Evolutionary conservation across 2,797 vertebrate genomes (phyloP), one percentile per base, ranked within the genome.

Genomic region (Semaprochilodus insignis): DNA sequence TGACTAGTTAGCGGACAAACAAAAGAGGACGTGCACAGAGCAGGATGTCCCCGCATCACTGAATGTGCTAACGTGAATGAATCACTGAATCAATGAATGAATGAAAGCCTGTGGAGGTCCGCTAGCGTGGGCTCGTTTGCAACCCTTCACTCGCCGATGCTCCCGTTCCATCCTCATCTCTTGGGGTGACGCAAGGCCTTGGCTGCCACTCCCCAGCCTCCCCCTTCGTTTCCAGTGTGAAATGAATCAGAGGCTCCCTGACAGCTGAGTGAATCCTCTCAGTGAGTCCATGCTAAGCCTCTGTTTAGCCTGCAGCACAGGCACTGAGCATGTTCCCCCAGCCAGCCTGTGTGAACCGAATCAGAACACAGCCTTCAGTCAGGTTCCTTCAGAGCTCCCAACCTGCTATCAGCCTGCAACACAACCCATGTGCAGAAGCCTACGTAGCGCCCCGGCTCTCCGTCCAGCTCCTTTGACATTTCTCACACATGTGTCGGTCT

Each of bases 241-340:
- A 86, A 92, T 93, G 88, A 91, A 93, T 92, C 89, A 91, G 69
- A 19, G 54, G 74, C 84, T 74, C 84, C 85, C 84, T 90, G 91
- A 89, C 89, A 90, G 87, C 87, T 91, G 90, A 93, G 86, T 90
- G 89, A 93, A 85, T 90, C 87, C 88, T 92, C 90, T 88, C 88
- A 83, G 81, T 85, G 81, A 84, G 87, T 90, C 86, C 87, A 84
- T 84, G 87, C 86, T 84, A 83, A 86, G 85, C 84, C 83, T 48
- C 79, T 82, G 65, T 74, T 85, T 85, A 77, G 75, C 84, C 80
- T 55, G 21, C 80, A 87, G 83, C 34, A 21, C 57, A 8, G 72
- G 86, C 83, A 83, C 82, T 85, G 72, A 40, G 21, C 65, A 8
- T 6, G 23, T 6, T 63, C 25, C 60, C 60, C 15, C 60, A 67